Base-by-base conservation (phyloP, 2,888 invertebrate genomes). In the Aporophyla nigra region DNA sequence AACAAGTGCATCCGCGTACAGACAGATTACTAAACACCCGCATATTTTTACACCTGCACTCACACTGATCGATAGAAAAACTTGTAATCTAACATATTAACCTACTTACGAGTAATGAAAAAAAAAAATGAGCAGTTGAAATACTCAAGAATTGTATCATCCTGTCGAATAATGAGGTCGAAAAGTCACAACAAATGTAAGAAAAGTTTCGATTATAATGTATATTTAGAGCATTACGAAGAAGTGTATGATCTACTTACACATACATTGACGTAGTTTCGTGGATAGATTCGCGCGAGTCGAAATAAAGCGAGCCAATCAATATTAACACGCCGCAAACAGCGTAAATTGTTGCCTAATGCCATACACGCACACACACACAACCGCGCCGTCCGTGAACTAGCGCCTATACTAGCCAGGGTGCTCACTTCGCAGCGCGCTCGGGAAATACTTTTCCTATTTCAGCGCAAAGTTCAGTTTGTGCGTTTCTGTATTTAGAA, bases 271-370 rank as follows among this genome's bases (percentile, higher is more conserved):
- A 91, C 89, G 87, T 90, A 93, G 93, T 95, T 94, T 93, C 91
- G 93, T 91, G 92, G 93, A 95, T 95, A 94, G 95, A 95, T 95
- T 94, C 93, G 94, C 94, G 93, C 93, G 93, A 95, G 96, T 95
- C 95, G 94, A 96, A 96, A 96, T 96, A 96, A 96, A 96, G 96
- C 96, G 95, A 95, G 95, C 96, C 96, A 96, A 96, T 96, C 96
- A 96, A 96, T 96, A 96, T 96, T 96, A 96, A 96, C 96, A 96
- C 96, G 94, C 96, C 96, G 94, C 96, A 96, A 96, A 96, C 96
- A 96, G 96, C 96, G 96, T 96, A 96, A 96, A 96, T 96, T 96
- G 96, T 96, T 96, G 96, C 96, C 96, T 96, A 96, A 96, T 96
- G 96, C 96, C 94, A 92, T 91, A 92, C 94, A 92, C 96, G 88